phyloP scores from a whole-genome alignment of 2,797 vertebrate species.

The Lagorchestes hirsutus region DNA sequence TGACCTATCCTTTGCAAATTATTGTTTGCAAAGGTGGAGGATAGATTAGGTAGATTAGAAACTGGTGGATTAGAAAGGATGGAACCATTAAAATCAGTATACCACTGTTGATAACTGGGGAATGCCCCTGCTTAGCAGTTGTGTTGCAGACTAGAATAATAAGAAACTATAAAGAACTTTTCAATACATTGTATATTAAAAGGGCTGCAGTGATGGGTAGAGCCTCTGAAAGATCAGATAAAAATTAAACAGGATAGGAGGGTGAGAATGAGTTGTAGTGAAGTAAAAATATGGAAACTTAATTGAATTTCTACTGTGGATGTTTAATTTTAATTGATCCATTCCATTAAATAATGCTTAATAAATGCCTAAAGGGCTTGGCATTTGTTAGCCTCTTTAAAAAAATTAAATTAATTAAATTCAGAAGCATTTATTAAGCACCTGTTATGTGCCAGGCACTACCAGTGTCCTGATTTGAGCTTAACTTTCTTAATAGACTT shows the following conservation, averaged over 20 bases:
- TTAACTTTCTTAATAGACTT: not conserved
- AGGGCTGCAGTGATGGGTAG: not conserved
- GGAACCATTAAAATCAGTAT: not conserved
- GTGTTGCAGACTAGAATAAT: not conserved
- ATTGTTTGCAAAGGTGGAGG: not conserved
- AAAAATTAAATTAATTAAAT: not conserved
- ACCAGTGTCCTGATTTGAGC: not conserved
- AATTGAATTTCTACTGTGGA: slow-evolving; percentile 45
- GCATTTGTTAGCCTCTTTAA: not conserved
- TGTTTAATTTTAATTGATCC: slow-evolving; percentile 41
- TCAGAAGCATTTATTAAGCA: not conserved
- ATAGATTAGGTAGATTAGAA: not conserved
- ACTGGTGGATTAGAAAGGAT: not conserved
- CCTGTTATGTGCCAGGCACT: not conserved
- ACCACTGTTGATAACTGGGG: too few species aligned
- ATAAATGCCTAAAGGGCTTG: slow-evolving; percentile 40
- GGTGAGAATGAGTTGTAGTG: not conserved
- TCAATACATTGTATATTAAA: not conserved
- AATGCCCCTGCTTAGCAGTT: not conserved
- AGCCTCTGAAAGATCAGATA: not conserved
- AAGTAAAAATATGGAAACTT: slow-evolving; percentile 38
- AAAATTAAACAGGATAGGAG: not conserved
- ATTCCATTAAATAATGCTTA: slow-evolving; percentile 17
- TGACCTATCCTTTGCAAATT: not conserved
- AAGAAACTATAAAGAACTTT: not conserved